Evolutionary conservation across 2,888 invertebrate genomes (phyloP).

Genomic region (Lepetodrilus schrolli): DNA sequence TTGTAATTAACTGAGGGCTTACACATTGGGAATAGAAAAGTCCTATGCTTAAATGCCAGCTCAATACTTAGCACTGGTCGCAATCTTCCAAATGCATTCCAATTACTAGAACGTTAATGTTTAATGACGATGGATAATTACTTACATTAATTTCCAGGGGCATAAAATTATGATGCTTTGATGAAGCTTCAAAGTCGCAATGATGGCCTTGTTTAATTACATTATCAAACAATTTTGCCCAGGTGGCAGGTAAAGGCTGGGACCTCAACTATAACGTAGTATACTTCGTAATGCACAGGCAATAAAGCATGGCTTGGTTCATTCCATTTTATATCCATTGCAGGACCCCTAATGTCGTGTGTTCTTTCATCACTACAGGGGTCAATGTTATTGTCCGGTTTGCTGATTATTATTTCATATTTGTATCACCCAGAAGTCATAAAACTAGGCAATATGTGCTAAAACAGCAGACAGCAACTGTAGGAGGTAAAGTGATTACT

Average conservation of each 20-base stretch:
- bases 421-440: conserved; percentile 12
- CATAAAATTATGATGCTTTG: background rate
- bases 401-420: conserved; percentile 26
- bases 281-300: conserved; percentile 5
- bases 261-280: background rate
- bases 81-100: background rate
- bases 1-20: too few species aligned
- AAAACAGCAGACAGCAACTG: background rate
- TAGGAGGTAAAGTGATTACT: background rate
- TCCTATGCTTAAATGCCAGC: too few species aligned
- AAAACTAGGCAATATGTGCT: conserved; percentile 5
- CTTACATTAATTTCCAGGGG: background rate
- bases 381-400: background rate
- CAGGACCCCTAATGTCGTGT: background rate
- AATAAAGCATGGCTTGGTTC: background rate
- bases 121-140: background rate
- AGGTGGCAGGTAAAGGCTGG: background rate
- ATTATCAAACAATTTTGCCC: conserved; percentile 10
- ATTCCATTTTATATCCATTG: conserved; percentile 14
- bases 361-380: conserved; percentile 10
- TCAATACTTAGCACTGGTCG: background rate
- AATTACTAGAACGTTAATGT: background rate
- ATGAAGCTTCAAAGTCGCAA: too few species aligned
- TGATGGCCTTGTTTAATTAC: conserved; percentile 1
- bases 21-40: too few species aligned